A percentile compares a stretch with the other conserved stretches of the same genome.
Conservation (phyloP, 1,140 invertebrate genomes). For the Listronotus oregonensis region DNA sequence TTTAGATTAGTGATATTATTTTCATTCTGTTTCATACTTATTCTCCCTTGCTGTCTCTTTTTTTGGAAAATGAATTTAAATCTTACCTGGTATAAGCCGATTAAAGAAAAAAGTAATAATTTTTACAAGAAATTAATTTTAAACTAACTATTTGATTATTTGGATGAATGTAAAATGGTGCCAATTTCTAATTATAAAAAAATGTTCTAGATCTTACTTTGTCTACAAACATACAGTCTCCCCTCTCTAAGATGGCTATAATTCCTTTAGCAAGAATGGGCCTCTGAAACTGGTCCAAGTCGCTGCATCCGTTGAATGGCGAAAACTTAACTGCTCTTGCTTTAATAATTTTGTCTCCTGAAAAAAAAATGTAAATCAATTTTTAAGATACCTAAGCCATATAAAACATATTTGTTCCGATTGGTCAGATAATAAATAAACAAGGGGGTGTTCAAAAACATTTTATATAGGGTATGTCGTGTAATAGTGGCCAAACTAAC, state of each 20-base stretch:
- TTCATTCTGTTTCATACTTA: no score
- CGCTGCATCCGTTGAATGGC: slow-evolving; percentile 72
- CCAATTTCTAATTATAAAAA: no score
- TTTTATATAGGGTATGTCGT: no score
- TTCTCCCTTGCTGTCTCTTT: no score
- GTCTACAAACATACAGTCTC: slow-evolving; percentile 94
- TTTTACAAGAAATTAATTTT: no score
- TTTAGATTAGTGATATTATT: no score
- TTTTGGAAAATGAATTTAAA: no score
- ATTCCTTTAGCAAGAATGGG: slow-evolving; percentile 65
- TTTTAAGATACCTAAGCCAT: background rate
- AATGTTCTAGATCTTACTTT: slow-evolving; percentile 68
- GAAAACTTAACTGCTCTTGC: slow-evolving; percentile 68
- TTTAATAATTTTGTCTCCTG: slow-evolving; percentile 62
- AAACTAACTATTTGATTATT: no score
- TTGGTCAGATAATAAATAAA: background rate
- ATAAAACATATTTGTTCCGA: background rate
- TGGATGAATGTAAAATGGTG: no score
- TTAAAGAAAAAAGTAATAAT: no score
- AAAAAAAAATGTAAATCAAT: background rate
- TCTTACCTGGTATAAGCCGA: no score
- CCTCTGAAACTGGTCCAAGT: slow-evolving; percentile 63
- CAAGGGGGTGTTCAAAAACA: background rate
- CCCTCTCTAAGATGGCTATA: slow-evolving; percentile 84
- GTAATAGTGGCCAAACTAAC: no score